Evolutionary conservation across 2,888 invertebrate genomes (phyloP).

Genomic region (Meghimatium bilineatum): DNA sequence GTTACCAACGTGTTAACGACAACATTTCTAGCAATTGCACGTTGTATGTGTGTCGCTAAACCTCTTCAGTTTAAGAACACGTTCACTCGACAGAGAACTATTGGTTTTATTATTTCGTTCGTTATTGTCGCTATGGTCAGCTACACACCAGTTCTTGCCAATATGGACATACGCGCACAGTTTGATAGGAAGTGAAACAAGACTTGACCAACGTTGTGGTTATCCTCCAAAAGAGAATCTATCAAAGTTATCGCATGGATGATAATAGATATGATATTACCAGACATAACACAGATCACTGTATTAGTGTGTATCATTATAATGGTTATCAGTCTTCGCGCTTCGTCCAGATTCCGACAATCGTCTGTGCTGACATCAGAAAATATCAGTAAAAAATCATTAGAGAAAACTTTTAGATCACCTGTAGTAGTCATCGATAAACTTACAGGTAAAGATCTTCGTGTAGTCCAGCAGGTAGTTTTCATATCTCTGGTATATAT

Average conservation of each 20-base stretch:
- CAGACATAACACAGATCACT: neutral
- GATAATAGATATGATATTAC: neutral
- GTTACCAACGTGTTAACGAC: neutral
- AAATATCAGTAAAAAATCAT: neutral
- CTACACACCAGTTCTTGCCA: neutral
- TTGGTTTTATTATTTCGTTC: neutral
- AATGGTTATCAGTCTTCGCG: conserved; percentile 16
- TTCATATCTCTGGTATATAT: conserved; percentile 9
- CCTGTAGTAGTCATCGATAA: neutral
- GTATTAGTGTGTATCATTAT: conserved; percentile 7
- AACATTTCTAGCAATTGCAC: conserved; percentile 19
- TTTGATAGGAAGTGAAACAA: neutral
- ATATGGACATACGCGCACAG: neutral
- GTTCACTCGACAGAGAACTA: neutral
- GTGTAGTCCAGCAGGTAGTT: conserved; percentile 17
- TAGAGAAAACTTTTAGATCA: neutral
- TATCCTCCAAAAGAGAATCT: neutral
- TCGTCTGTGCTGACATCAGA: too few species aligned
- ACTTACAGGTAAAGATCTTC: neutral
- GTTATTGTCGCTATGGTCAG: neutral
- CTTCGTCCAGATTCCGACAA: conserved; percentile 14
- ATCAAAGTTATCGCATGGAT: neutral
- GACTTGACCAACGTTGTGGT: conserved; percentile 2
- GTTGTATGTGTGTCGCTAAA: conserved; percentile 17
- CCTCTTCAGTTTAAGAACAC: conserved; percentile 19